Evolutionary conservation across 2,797 vertebrate species (phyloP).

Genomic region (Epinephelus awoara): DNA sequence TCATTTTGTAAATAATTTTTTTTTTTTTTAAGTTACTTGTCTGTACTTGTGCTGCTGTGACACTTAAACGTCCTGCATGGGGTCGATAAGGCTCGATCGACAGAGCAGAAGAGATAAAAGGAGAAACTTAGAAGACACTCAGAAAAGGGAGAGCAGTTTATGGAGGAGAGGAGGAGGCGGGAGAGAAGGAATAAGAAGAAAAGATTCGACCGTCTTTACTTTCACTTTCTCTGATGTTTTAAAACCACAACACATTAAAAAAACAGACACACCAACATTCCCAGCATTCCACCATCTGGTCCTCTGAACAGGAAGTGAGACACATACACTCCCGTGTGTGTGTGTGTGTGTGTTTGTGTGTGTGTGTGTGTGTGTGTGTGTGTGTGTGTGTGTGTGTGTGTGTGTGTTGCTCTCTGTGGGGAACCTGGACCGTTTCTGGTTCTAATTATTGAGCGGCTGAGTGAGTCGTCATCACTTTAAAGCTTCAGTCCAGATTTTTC

Average conservation of each 20-base stretch:
- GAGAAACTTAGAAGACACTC: no score
- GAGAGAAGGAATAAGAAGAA: background rate
- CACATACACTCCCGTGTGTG: background rate
- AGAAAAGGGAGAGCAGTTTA: background rate
- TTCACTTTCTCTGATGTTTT: slow-evolving; percentile 51
- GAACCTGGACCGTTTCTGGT: slow-evolving; percentile 58
- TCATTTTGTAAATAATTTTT: background rate
- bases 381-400: slow-evolving; percentile 36
- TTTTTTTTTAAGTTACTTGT: background rate
- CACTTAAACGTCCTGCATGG: background rate
- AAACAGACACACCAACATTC: slow-evolving; percentile 64
- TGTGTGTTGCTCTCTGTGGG: slow-evolving; percentile 38
- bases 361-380: slow-evolving; percentile 12
- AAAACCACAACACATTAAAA: slow-evolving; percentile 30
- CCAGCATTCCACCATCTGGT: slow-evolving; percentile 69
- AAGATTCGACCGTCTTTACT: slow-evolving; percentile 16
- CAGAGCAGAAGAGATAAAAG: no score
- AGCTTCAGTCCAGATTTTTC: slow-evolving; percentile 1
- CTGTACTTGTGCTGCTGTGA: background rate
- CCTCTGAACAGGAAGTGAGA: slow-evolving; percentile 60
- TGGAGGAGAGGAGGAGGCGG: background rate
- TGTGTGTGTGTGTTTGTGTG: slow-evolving; percentile 19
- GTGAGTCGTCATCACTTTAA: slow-evolving; percentile 11
- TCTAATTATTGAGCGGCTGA: slow-evolving; percentile 72
- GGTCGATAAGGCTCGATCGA: background rate